These are phyloP conservation scores for Drosophila vallismaia DNA, from an alignment of 2,888 invertebrate species.

Conservation along the genomic window DNA sequence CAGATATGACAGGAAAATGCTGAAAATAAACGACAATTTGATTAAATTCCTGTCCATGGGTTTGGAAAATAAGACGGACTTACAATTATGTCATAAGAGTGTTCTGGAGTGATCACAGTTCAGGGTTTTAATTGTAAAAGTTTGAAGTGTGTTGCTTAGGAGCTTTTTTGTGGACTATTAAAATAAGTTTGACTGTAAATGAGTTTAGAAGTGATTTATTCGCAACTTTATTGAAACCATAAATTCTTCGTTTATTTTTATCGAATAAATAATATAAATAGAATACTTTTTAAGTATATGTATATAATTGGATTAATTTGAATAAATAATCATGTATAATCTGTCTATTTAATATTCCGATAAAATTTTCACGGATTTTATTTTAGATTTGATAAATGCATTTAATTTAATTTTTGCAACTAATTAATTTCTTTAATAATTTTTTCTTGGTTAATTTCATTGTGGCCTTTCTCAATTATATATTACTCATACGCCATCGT, in stretches of 20 bases:
- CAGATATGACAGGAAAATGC: neutral
- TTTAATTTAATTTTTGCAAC: neutral
- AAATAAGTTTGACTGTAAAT: neutral
- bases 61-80: neutral
- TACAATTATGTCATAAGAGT: neutral
- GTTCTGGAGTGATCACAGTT: neutral
- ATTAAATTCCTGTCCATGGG: slow-evolving; percentile 1
- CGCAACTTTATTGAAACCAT: neutral
- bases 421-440: neutral
- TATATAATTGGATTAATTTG: neutral
- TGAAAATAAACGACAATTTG: slow-evolving; percentile 1
- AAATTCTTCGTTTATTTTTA: too few species aligned
- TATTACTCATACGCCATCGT: slow-evolving; percentile 59
- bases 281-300: too few species aligned
- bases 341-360: neutral
- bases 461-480: slow-evolving; percentile 41
- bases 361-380: neutral
- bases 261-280: too few species aligned
- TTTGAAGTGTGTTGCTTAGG: neutral
- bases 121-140: neutral
- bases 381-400: neutral
- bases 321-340: neutral
- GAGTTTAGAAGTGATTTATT: neutral
- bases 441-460: neutral
- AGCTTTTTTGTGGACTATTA: neutral